Percentiles rank a stretch among this genome's conserved stretches.
Evolutionary conservation across 1,140 invertebrate species (phyloP).

Genomic region (Argopecten irradians): DNA sequence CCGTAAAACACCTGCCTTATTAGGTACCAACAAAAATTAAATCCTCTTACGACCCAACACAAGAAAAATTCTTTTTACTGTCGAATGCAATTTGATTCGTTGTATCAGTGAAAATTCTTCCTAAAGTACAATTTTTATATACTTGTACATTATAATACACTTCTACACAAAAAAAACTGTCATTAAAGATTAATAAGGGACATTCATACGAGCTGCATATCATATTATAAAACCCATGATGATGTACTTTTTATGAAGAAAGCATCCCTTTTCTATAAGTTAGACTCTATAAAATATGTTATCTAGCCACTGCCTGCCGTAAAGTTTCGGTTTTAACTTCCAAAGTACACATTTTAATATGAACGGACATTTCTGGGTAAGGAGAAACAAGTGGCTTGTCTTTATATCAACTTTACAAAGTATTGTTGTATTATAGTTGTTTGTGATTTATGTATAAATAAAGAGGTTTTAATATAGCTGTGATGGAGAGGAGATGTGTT

Average conservation of each 20-base stretch:
- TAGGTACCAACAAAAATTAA: background rate
- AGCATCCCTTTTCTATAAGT: background rate
- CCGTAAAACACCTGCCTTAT: background rate
- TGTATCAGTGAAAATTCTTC: background rate
- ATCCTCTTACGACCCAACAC: background rate
- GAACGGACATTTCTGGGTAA: background rate
- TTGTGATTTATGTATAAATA: background rate
- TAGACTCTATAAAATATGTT: background rate
- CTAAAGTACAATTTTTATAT: background rate
- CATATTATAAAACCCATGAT: background rate
- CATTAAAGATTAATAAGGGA: background rate
- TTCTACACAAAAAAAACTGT: background rate
- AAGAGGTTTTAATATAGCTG: background rate
- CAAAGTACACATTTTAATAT: background rate
- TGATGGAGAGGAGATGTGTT: slow-evolving; percentile 9
- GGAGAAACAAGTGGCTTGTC: background rate
- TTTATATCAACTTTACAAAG: background rate
- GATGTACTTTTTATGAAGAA: background rate
- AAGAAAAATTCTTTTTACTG: background rate
- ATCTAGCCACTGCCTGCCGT: background rate
- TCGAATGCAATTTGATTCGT: background rate
- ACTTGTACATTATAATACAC: too few species aligned
- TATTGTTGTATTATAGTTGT: background rate
- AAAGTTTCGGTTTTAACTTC: background rate
- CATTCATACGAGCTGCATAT: background rate